These are phyloP conservation scores for Chrysolina americana DNA, from an alignment of 2,888 invertebrate species.

Conservation along the genomic window DNA sequence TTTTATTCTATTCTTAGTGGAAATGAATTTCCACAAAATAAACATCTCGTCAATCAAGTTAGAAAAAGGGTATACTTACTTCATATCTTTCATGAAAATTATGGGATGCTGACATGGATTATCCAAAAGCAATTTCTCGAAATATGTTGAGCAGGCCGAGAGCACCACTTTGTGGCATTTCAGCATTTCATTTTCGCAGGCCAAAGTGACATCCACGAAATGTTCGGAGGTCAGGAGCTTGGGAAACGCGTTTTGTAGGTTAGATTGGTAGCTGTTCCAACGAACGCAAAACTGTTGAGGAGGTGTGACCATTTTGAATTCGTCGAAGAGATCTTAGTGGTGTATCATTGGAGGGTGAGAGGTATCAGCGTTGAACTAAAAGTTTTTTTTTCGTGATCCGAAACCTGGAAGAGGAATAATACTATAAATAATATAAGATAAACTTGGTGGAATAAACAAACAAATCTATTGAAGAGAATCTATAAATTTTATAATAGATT, in stretches of 20 bases:
- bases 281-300: slow-evolving; percentile 82
- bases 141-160: slow-evolving; percentile 88
- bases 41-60: too few species aligned
- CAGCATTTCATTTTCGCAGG: slow-evolving; percentile 88
- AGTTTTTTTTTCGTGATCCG: neutral
- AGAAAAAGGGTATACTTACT: slow-evolving; percentile 66
- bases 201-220: slow-evolving; percentile 91
- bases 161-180: slow-evolving; percentile 91
- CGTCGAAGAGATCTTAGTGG: slow-evolving; percentile 23
- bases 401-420: slow-evolving; percentile 14
- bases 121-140: slow-evolving; percentile 84
- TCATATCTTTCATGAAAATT: slow-evolving; percentile 87
- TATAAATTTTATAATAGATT: too few species aligned
- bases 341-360: slow-evolving; percentile 3
- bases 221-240: slow-evolving; percentile 83
- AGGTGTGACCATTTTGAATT: slow-evolving; percentile 59
- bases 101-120: slow-evolving; percentile 91
- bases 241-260: slow-evolving; percentile 84
- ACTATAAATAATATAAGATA: too few species aligned
- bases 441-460: too few species aligned
- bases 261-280: slow-evolving; percentile 88
- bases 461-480: too few species aligned
- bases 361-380: neutral
- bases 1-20: too few species aligned
- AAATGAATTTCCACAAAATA: too few species aligned